Evolutionary conservation across 2,888 invertebrate species (phyloP), one percentile per base, ranked within the genome.

Genomic region (Exocentrus adspersus): DNA sequence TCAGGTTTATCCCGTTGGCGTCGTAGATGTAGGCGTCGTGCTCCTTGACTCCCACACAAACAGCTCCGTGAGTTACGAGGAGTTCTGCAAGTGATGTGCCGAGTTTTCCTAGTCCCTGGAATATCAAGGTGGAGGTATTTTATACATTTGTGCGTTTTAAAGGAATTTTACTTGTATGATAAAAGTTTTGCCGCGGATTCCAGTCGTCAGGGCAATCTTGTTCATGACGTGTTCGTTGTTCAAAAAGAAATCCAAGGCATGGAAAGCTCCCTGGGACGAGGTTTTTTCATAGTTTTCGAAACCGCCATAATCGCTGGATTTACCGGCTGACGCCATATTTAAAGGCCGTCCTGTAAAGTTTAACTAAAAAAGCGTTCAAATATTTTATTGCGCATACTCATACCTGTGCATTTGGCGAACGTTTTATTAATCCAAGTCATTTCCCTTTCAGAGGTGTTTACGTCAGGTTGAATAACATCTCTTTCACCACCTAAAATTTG

Each of bases 21-120:
- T 80, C 75, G 63, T 79, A 78, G 17, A 80, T 67, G 58, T 72
- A 74, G 20, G 71, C 74, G 63, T 81, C 78, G 6, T 72, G 60
- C 45, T 83, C 82, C 65, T 75, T 77, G 5, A 83, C 73, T 0
- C 82, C 82, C 21, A 82, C 76, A 66, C 82, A 82, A 52, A 72
- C 72, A 0, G 80, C 80, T 2, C 80, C 81, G 10, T 69, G 70
- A 37, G 72, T 64, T 10, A 72, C 56, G 50, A 83, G 64, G 52
- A 70, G 64, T 21, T 70, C 56, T 3, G 75, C 78, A 28, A 81
- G 68, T 48, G 72, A 67, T 6, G 59, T 62, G 2, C 82, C 82
- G 1, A 80, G 63, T 69, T 76, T 79, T n/a, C 81, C 81, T 37
- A 81, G 65, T 32, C 82, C 81, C 79, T 81, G 57, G 21, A 63